Evolutionary conservation across 1,140 invertebrate genomes (phyloP).

Genomic region (Goniozus legneri): DNA sequence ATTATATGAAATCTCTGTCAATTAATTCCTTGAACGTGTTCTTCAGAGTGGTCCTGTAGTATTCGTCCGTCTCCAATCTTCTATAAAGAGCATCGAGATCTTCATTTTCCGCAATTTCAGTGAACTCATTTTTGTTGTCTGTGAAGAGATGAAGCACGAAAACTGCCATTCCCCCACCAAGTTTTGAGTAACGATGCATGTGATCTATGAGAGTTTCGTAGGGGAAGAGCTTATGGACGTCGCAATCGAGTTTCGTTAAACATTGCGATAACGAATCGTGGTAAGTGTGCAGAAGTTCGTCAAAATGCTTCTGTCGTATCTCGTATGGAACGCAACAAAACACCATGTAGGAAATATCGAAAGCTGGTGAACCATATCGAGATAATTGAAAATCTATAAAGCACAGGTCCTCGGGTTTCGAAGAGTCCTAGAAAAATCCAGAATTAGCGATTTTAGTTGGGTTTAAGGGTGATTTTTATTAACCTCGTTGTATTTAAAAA

Average conservation of each 20-base stretch:
- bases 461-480: background rate
- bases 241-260: constrained; percentile 30
- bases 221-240: constrained; percentile 31
- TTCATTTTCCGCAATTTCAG: constrained; percentile 5
- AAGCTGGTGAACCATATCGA: constrained; percentile 49
- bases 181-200: constrained; percentile 28
- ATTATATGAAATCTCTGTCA: constrained; percentile 25
- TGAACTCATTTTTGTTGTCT: constrained; percentile 12
- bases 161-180: constrained; percentile 23
- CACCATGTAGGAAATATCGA: constrained; percentile 57
- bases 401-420: constrained; percentile 34
- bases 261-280: constrained; percentile 41
- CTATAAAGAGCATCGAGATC: constrained; percentile 4
- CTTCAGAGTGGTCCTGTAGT: constrained; percentile 19
- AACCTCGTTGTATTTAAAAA: constrained; percentile 35
- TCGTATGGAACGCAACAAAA: constrained; percentile 51
- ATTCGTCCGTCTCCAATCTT: constrained; percentile 12
- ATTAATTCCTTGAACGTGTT: constrained; percentile 22
- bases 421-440: constrained; percentile 25
- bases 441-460: background rate
- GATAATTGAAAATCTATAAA: constrained; percentile 57
- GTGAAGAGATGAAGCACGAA: constrained; percentile 21
- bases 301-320: constrained; percentile 44
- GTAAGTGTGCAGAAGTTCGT: constrained; percentile 50
- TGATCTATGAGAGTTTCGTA: constrained; percentile 27